Percentiles rank a stretch among this genome's conserved stretches.
These are phyloP conservation scores for Lophius piscatorius DNA, from an alignment of 2,113 vertebrate species.

Conservation along the genomic window DNA sequence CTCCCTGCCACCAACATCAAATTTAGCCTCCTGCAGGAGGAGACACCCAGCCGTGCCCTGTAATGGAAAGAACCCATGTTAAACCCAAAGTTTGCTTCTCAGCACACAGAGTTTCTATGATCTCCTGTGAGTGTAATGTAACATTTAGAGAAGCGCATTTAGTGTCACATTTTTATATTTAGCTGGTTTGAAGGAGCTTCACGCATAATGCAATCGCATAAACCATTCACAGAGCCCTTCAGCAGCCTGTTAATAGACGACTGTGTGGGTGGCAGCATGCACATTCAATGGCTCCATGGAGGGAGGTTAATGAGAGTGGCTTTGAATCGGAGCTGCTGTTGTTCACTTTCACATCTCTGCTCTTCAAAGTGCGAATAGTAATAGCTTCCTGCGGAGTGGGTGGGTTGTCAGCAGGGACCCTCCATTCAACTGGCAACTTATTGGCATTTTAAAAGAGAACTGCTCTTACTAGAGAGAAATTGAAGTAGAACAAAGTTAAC, in stretches of 20 bases:
- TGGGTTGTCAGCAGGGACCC: conserved; percentile 63
- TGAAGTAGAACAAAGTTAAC: conserved; percentile 11
- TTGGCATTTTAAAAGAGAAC: conserved; percentile 60
- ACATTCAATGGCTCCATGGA: conserved; percentile 64
- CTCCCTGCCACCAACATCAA: conserved; percentile 50
- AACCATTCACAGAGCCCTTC: conserved; percentile 60
- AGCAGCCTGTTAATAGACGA: conserved; percentile 64
- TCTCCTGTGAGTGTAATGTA: conserved; percentile 5
- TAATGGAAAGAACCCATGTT: conserved; percentile 45
- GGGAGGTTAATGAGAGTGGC: conserved; percentile 75
- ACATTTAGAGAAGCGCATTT: conserved; percentile 32
- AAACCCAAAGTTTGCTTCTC: conserved; percentile 17
- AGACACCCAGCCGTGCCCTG: conserved; percentile 60
- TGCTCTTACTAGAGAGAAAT: conserved; percentile 11
- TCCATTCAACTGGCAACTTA: conserved; percentile 57
- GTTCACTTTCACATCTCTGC: conserved; percentile 70
- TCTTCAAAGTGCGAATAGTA: conserved; percentile 68
- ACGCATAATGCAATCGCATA: conserved; percentile 33
- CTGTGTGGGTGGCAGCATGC: conserved; percentile 71
- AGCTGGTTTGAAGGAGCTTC: conserved; percentile 41
- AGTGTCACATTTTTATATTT: conserved; percentile 55
- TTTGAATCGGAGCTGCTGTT: conserved; percentile 60
- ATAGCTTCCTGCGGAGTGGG: conserved; percentile 73
- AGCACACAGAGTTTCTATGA: neutral
- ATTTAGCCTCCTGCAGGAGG: conserved; percentile 59